Evolutionary conservation across 2,113 vertebrate species (phyloP).

Genomic region (Hippocampus guttulatus): DNA sequence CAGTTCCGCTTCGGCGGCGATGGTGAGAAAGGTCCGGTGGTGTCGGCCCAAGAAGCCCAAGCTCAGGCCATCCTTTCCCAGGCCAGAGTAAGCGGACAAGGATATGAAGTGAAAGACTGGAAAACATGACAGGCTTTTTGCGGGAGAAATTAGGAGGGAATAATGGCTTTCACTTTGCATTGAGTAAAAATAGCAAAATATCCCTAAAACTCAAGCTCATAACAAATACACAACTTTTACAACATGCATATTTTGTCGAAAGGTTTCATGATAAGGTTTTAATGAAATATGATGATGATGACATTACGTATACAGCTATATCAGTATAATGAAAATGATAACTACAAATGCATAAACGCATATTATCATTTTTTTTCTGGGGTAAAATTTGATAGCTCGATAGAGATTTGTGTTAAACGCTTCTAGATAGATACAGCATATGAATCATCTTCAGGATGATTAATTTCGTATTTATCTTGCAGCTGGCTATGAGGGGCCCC

Average conservation of each 20-base stretch:
- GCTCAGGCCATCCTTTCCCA: constrained; percentile 97
- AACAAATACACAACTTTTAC: no score
- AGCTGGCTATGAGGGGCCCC: constrained; percentile 95
- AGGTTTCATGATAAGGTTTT: neutral
- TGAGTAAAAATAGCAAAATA: no score
- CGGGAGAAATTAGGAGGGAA: constrained; percentile 10
- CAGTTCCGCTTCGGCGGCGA: constrained; percentile 95
- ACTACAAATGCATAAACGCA: neutral
- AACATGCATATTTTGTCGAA: no score
- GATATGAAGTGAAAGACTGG: neutral
- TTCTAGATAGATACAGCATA: neutral
- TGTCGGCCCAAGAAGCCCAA: constrained; percentile 94
- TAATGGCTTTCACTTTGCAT: constrained; percentile 18
- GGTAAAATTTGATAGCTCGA: neutral
- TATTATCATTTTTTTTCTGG: neutral
- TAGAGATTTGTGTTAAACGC: neutral
- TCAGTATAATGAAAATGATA: neutral
- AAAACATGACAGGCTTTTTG: neutral
- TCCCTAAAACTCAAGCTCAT: no score
- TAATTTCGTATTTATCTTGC: constrained; percentile 32
- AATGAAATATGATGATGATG: neutral
- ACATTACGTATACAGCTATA: neutral
- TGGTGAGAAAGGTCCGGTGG: constrained; percentile 87
- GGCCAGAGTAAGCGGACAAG: constrained; percentile 83
- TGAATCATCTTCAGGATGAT: neutral